These are phyloP conservation scores for Takifugu flavidus DNA, from an alignment of 2,113 vertebrate species.

Conservation along the genomic window DNA sequence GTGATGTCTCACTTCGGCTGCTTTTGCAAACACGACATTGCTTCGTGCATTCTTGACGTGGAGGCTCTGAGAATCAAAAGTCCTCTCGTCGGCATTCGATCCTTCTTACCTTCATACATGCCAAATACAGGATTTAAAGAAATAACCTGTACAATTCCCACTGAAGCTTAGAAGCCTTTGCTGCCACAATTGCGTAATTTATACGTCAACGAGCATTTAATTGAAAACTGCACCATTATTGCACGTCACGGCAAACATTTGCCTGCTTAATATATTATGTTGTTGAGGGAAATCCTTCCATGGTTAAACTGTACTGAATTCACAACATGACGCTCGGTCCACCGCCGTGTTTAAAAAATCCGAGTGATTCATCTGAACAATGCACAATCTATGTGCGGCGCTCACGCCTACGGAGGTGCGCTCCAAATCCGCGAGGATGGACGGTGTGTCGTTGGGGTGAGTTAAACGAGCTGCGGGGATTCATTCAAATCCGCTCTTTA, in stretches of 20 bases:
- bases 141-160: no score
- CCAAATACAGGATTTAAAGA: no score
- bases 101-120: no score
- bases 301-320: not conserved
- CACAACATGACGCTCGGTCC: not conserved
- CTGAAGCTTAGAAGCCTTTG: no score
- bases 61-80: no score
- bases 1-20: conserved; percentile 8
- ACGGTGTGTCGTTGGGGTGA: conserved; percentile 68
- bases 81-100: no score
- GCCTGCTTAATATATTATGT: no score
- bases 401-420: conserved; percentile 45
- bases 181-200: no score
- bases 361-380: not conserved
- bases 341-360: not conserved
- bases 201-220: no score
- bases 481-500: conserved; percentile 27
- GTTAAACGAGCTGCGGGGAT: conserved; percentile 26
- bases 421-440: conserved; percentile 59
- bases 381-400: conserved; percentile 31
- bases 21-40: not conserved
- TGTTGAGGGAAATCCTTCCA: not conserved
- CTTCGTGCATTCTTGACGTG: no score
- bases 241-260: no score
- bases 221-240: no score